These are phyloP conservation scores for Trematocara nigrifrons DNA, from an alignment of 2,113 vertebrate genomes.

Conservation along the genomic window DNA sequence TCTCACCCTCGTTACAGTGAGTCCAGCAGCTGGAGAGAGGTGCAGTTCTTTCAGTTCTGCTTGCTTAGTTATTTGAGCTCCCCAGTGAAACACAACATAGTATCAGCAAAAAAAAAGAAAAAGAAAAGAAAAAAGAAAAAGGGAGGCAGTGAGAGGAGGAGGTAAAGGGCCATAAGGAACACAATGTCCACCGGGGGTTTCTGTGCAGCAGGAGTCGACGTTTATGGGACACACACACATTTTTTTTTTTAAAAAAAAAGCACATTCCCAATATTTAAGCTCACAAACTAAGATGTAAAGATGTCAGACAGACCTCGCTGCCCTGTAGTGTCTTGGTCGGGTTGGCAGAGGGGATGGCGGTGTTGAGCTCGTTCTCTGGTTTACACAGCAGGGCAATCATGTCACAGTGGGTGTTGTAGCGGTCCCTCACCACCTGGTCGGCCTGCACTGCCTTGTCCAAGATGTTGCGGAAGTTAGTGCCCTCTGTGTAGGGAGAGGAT, in stretches of 20 bases:
- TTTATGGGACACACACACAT: background rate
- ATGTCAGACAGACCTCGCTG: slow-evolving; percentile 79
- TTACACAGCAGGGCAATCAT: slow-evolving; percentile 91
- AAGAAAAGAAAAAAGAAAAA: slow-evolving; percentile 35
- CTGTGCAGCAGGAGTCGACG: background rate
- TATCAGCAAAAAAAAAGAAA: background rate
- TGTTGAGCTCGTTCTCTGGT: slow-evolving; percentile 83
- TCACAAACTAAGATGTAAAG: background rate
- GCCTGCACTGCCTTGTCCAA: slow-evolving; percentile 89
- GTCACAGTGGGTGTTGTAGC: slow-evolving; percentile 86
- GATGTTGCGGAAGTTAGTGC: slow-evolving; percentile 78
- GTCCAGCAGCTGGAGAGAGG: background rate
- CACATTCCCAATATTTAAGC: background rate
- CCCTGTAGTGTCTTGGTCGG: slow-evolving; percentile 94
- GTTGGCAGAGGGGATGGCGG: slow-evolving; percentile 95
- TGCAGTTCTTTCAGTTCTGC: slow-evolving; percentile 31
- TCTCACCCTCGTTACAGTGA: background rate
- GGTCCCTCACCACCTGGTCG: slow-evolving; percentile 89
- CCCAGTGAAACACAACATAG: slow-evolving; percentile 31
- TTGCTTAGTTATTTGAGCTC: slow-evolving; percentile 48
- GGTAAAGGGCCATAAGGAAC: slow-evolving; percentile 22
- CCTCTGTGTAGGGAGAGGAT: slow-evolving; percentile 72
- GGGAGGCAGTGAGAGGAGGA: slow-evolving; percentile 20
- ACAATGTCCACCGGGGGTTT: slow-evolving; percentile 12
- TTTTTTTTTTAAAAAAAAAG: background rate